A percentile compares a stretch with the other conserved stretches of the same genome.
Evolutionary conservation across 2,888 invertebrate genomes (phyloP).

Genomic region (Tachina lurida): DNA sequence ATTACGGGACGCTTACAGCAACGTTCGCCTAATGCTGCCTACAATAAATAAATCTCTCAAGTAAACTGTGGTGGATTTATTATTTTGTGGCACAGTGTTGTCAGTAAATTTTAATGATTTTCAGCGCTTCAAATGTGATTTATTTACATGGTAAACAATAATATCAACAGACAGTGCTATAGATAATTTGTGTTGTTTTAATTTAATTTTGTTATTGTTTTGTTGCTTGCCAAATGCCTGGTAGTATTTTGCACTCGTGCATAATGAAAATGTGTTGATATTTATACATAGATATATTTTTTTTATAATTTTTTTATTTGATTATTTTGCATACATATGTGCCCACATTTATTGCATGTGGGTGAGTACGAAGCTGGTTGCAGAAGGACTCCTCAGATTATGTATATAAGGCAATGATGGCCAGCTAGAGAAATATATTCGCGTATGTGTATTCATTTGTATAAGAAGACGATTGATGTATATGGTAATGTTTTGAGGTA

Average conservation of each 20-base stretch:
- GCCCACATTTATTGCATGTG: conserved; percentile 18
- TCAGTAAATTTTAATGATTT: conserved; percentile 6
- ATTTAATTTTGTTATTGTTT: conserved; percentile 26
- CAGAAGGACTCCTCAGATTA: background rate
- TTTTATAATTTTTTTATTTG: background rate
- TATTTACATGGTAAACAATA: conserved; percentile 25
- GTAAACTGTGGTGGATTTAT: too few species aligned
- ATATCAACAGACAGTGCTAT: background rate
- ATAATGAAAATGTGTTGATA: conserved; percentile 28
- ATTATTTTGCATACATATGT: conserved; percentile 47
- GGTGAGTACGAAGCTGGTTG: background rate
- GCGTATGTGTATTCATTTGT: too few species aligned
- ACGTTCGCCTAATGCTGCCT: too few species aligned
- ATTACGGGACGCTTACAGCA: too few species aligned
- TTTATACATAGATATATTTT: background rate
- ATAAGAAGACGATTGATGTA: too few species aligned
- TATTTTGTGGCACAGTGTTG: too few species aligned
- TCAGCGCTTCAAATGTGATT: conserved; percentile 21
- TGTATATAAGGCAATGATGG: too few species aligned
- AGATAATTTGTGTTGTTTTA: conserved; percentile 38
- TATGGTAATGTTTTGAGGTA: too few species aligned
- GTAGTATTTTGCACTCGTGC: conserved; percentile 43
- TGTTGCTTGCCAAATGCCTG: conserved; percentile 2
- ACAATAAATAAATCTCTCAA: too few species aligned
- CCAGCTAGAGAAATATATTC: too few species aligned